Percentiles rank a stretch among this genome's conserved stretches.
Evolutionary conservation across 1,140 invertebrate species (phyloP).

Genomic region (Trachymyrmex cornetzi): DNA sequence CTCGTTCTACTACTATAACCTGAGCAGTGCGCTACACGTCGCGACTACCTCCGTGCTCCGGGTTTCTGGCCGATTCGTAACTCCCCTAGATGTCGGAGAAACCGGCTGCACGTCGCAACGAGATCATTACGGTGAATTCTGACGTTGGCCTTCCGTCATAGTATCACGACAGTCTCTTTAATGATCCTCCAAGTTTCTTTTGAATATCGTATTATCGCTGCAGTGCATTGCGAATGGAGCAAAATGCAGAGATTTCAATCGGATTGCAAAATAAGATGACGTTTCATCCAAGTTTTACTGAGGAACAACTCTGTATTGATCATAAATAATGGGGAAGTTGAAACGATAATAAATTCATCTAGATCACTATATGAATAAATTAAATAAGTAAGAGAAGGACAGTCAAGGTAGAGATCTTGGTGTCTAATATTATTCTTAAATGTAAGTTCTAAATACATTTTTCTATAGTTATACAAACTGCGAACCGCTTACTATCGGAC

Average conservation of each 20-base stretch:
- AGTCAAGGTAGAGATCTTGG: no score
- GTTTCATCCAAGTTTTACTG: not conserved
- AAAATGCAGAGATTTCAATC: not conserved
- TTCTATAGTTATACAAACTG: no score
- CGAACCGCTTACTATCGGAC: no score
- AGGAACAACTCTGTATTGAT: not conserved
- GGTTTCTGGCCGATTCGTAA: constrained; percentile 67
- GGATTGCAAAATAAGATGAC: not conserved
- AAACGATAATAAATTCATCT: no score
- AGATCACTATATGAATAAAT: no score
- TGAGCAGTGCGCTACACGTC: constrained; percentile 63
- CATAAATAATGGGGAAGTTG: not conserved
- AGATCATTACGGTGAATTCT: constrained; percentile 52
- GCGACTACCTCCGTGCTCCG: constrained; percentile 62
- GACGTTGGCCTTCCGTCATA: constrained; percentile 8
- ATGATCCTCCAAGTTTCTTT: constrained; percentile 32
- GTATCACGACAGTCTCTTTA: constrained; percentile 16
- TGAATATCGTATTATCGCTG: not conserved
- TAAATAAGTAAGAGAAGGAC: no score
- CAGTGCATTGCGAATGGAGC: not conserved
- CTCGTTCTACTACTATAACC: constrained; percentile 68
- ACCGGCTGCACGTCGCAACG: constrained; percentile 32
- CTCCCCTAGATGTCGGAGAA: constrained; percentile 40
- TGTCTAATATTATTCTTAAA: no score
- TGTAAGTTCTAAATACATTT: no score